Conservation (phyloP, 2,113 vertebrate genomes). For the Lycaon pictus region DNA sequence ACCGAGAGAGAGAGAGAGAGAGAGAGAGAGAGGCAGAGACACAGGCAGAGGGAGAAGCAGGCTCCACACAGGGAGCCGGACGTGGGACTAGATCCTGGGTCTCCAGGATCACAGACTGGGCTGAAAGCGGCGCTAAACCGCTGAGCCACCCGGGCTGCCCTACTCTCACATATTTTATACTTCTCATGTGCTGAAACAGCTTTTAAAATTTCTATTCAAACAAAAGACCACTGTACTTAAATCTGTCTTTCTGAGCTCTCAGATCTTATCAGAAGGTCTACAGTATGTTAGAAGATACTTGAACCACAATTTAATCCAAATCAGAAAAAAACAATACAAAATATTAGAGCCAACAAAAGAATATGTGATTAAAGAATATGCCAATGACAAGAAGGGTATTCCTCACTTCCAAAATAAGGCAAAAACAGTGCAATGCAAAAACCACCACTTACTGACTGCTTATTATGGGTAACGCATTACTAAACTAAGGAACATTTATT, state of each 20-base stretch:
- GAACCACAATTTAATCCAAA: background rate
- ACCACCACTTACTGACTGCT: background rate
- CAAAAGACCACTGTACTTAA: background rate
- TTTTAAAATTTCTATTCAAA: background rate
- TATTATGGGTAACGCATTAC: background rate
- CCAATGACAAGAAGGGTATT: background rate
- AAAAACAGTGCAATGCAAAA: background rate
- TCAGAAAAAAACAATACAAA: background rate
- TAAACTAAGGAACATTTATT: background rate
- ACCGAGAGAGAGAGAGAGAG: too few relatives aligned
- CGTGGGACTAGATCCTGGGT: too few relatives aligned
- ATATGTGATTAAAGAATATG: background rate
- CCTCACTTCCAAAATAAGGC: background rate
- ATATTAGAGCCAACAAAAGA: background rate
- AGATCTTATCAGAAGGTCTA: background rate
- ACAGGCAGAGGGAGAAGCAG: too few relatives aligned
- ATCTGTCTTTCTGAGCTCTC: background rate
- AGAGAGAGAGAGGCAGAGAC: too few relatives aligned
- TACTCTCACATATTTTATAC: background rate
- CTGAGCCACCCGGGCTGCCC: too few relatives aligned
- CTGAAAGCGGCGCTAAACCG: too few relatives aligned
- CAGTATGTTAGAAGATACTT: background rate
- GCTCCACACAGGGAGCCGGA: too few relatives aligned
- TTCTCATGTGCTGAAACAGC: background rate
- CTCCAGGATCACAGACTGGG: too few relatives aligned